Conservation (phyloP, 2,888 invertebrate genomes). For the Pterostichus madidus region DNA sequence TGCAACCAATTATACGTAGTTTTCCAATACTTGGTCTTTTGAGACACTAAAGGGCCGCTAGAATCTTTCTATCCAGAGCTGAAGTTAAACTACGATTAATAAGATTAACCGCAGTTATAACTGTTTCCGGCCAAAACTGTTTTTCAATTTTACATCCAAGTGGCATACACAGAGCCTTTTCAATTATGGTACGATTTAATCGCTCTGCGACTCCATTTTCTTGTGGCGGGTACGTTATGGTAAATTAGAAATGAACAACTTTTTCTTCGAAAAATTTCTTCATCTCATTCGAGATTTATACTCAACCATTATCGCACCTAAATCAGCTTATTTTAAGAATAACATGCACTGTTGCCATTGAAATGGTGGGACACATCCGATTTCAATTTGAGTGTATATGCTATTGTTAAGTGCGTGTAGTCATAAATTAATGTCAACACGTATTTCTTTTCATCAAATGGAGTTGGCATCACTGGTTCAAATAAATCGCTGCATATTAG, state of each 20-base stretch:
- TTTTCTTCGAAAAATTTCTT: slow-evolving; percentile 68
- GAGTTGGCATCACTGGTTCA: slow-evolving; percentile 69
- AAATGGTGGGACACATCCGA: slow-evolving; percentile 69
- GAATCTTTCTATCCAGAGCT: too few species aligned
- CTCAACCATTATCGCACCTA: slow-evolving; percentile 71
- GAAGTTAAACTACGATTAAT: too few species aligned
- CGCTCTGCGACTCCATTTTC: slow-evolving; percentile 71
- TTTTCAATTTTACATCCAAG: slow-evolving; percentile 67
- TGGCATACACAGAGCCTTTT: slow-evolving; percentile 69
- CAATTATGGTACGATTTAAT: slow-evolving; percentile 70
- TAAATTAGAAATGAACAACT: slow-evolving; percentile 70
- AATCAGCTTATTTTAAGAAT: slow-evolving; percentile 69
- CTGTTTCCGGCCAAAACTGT: too few species aligned
- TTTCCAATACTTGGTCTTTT: too few species aligned
- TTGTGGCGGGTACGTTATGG: slow-evolving; percentile 71
- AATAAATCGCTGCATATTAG: slow-evolving; percentile 70
- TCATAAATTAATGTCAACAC: slow-evolving; percentile 70
- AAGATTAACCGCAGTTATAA: too few species aligned
- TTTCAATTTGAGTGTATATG: slow-evolving; percentile 68
- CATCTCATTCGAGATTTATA: slow-evolving; percentile 72
- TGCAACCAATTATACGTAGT: too few species aligned
- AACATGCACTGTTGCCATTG: slow-evolving; percentile 70
- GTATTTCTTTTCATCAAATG: slow-evolving; percentile 68
- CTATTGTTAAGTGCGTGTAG: slow-evolving; percentile 69
- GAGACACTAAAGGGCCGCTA: too few species aligned